Conservation (phyloP, 2,888 invertebrate species). For the Pyrgus malvae region DNA sequence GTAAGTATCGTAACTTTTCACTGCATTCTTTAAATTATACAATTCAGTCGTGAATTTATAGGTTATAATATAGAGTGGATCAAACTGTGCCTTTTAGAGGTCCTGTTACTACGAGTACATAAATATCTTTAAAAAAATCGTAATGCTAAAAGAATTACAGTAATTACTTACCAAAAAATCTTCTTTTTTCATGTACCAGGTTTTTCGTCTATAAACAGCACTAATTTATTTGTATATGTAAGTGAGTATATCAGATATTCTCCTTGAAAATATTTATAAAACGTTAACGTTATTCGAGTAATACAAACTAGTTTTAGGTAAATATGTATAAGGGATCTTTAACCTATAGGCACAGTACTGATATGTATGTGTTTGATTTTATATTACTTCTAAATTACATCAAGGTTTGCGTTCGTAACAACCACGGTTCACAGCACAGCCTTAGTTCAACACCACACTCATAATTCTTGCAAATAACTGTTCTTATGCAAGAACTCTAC, state of each 20-base stretch:
- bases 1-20: too few relatives aligned
- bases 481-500: slow-evolving; percentile 21
- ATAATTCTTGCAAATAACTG: slow-evolving; percentile 28
- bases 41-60: too few relatives aligned
- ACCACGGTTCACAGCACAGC: slow-evolving; percentile 30
- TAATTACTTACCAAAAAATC: slow-evolving; percentile 32
- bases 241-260: slow-evolving; percentile 2
- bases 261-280: slow-evolving; percentile 40
- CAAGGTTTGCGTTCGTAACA: slow-evolving; percentile 7
- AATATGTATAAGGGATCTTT: slow-evolving; percentile 43
- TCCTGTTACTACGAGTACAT: too few relatives aligned
- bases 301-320: slow-evolving; percentile 31
- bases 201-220: slow-evolving; percentile 11
- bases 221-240: slow-evolving; percentile 15
- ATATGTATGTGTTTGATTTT: slow-evolving; percentile 69
- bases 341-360: slow-evolving; percentile 73
- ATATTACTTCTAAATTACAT: slow-evolving; percentile 10
- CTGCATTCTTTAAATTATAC: too few relatives aligned
- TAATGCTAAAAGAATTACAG: neutral
- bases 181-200: slow-evolving; percentile 20
- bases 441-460: slow-evolving; percentile 19
- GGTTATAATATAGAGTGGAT: neutral
- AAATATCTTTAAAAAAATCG: neutral
- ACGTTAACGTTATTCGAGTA: slow-evolving; percentile 25
- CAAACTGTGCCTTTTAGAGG: neutral